Conservation (phyloP, 2,797 vertebrate species). For the Poecilia picta region DNA sequence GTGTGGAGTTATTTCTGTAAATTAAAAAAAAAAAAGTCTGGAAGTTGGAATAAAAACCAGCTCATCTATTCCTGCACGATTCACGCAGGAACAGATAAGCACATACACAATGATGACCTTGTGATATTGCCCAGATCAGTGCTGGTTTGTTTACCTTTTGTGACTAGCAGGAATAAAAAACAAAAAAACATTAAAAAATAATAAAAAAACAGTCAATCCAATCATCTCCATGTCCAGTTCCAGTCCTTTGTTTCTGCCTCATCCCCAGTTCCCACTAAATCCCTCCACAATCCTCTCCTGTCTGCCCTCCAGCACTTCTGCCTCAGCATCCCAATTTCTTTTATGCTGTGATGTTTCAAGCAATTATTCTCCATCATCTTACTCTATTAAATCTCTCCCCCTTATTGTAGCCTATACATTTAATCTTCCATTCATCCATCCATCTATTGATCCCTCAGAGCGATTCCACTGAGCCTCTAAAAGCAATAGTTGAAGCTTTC, state of each 20-base stretch:
- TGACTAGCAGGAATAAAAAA: constrained; percentile 19
- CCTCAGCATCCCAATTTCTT: constrained; percentile 13
- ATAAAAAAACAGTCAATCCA: constrained; percentile 22
- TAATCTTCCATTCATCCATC: constrained; percentile 21
- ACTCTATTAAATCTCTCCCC: constrained; percentile 10
- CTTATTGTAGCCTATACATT: not conserved
- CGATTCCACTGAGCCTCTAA: constrained; percentile 36
- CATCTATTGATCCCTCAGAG: constrained; percentile 34
- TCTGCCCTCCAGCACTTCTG: constrained; percentile 25
- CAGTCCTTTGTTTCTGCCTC: constrained; percentile 15
- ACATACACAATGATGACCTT: constrained; percentile 50
- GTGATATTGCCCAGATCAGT: constrained; percentile 45
- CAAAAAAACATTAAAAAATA: constrained; percentile 9
- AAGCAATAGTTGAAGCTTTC: constrained; percentile 25
- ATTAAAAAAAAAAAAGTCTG: constrained; percentile 18
- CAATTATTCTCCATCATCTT: constrained; percentile 24
- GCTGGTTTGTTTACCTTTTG: constrained; percentile 25
- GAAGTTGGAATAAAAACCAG: constrained; percentile 43
- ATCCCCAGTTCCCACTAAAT: constrained; percentile 29
- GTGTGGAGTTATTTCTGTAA: not conserved
- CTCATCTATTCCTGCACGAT: constrained; percentile 41
- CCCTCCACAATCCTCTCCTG: constrained; percentile 23
- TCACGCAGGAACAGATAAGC: no score
- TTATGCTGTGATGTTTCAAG: constrained; percentile 24
- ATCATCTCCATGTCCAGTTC: constrained; percentile 42